These are phyloP conservation scores for Tanaodytes sp. DNA, from an alignment of 2,888 invertebrate genomes.

Conservation along the genomic window DNA sequence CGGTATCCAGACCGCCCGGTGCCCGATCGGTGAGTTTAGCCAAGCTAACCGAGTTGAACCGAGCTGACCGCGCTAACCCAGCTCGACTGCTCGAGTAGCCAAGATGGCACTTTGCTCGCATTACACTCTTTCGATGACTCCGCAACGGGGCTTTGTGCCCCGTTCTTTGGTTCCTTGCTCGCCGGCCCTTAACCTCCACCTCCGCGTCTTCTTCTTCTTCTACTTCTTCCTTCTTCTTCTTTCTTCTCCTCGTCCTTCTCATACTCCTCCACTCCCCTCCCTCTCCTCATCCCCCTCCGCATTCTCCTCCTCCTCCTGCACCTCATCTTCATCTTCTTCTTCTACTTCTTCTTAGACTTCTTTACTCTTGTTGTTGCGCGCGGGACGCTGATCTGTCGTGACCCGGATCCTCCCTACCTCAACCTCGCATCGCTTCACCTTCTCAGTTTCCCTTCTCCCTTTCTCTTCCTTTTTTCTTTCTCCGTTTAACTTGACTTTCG, in stretches of 20 bases:
- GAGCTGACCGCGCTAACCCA: too few species aligned
- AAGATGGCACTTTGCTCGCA: conserved; percentile 53
- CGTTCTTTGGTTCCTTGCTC: conserved; percentile 23
- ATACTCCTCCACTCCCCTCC: too few species aligned
- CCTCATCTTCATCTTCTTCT: conserved; percentile 51
- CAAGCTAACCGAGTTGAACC: conserved; percentile 52
- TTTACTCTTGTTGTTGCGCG: conserved; percentile 61
- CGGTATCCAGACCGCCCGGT: conserved; percentile 10
- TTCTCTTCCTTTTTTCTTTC: conserved; percentile 38
- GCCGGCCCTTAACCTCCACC: too few species aligned
- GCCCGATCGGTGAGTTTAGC: conserved; percentile 20
- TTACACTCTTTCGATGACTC: conserved; percentile 70
- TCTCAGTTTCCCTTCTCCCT: conserved; percentile 46
- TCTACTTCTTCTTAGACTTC: conserved; percentile 43
- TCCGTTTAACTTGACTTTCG: conserved; percentile 52
- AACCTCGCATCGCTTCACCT: conserved; percentile 58
- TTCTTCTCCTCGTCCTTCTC: too few species aligned
- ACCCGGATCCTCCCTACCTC: conserved; percentile 73
- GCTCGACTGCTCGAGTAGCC: conserved; percentile 11
- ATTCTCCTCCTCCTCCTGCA: conserved; percentile 46
- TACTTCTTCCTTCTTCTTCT: too few species aligned
- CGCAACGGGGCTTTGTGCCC: conserved; percentile 59
- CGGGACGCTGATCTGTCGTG: conserved; percentile 71
- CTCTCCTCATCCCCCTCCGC: too few species aligned
- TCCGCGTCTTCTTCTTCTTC: too few species aligned